Conservation (phyloP, 2,797 vertebrate genomes). For the Miichthys miiuy region DNA sequence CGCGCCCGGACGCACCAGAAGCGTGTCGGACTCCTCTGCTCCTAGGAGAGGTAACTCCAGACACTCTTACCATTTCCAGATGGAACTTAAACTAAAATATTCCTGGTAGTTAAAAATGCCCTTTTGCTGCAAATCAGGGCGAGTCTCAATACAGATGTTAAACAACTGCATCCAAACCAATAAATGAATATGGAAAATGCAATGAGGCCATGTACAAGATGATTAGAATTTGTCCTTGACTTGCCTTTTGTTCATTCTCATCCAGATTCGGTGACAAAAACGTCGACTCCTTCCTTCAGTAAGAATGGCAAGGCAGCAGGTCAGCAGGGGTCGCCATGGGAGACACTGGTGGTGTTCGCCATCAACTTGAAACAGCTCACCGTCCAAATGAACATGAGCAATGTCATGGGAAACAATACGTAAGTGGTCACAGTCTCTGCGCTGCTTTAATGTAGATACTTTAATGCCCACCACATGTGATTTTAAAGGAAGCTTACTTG, state of each 20-base stretch:
- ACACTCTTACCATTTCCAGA: not conserved
- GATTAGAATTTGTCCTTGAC: not conserved
- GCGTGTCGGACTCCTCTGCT: conserved; percentile 95
- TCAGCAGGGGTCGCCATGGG: conserved; percentile 96
- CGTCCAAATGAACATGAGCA: conserved; percentile 99
- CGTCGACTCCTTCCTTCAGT: conserved; percentile 91
- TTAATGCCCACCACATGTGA: not conserved
- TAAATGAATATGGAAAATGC: not conserved
- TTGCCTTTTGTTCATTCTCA: rapidly evolving
- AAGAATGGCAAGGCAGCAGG: conserved; percentile 92
- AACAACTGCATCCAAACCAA: no score
- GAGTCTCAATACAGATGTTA: no score
- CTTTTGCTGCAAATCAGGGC: not conserved
- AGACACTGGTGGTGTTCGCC: conserved; percentile 97
- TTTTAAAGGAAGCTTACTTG: not conserved
- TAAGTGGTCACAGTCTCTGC: conserved; percentile 76
- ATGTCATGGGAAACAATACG: conserved; percentile 99
- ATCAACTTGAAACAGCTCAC: conserved; percentile 98
- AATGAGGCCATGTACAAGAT: not conserved
- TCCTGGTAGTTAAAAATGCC: not conserved
- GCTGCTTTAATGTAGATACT: not conserved
- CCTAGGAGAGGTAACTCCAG: conserved; percentile 89
- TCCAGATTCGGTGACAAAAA: conserved; percentile 93
- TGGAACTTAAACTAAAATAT: not conserved
- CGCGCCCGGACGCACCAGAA: conserved; percentile 91